Conservation (phyloP, 2,113 vertebrate genomes). For the Elanus axillaris region DNA sequence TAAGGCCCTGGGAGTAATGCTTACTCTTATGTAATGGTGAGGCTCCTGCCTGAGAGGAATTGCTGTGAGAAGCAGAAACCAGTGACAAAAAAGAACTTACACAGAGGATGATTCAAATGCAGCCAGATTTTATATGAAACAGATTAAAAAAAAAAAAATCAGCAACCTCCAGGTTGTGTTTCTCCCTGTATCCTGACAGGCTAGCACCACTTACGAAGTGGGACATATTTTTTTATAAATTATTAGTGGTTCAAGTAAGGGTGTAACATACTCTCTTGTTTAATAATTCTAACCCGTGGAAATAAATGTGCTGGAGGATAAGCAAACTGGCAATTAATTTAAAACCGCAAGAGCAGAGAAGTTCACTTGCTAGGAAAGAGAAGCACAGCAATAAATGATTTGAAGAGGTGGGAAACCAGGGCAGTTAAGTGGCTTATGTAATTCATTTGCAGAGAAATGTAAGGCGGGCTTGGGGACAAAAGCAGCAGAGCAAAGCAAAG, state of each 20-base stretch:
- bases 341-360: neutral
- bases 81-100: neutral
- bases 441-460: neutral
- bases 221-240: neutral
- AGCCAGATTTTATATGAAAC: neutral
- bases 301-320: neutral
- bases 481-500: neutral
- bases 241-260: neutral
- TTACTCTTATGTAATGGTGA: neutral
- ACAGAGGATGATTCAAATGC: neutral
- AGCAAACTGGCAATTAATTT: neutral
- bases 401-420: neutral
- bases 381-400: neutral
- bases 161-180: neutral
- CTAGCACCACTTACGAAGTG: neutral
- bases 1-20: neutral
- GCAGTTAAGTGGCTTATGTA: neutral
- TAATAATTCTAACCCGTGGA: neutral
- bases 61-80: neutral
- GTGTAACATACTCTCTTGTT: neutral
- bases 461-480: neutral
- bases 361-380: neutral
- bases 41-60: neutral
- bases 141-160: neutral
- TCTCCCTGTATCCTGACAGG: neutral